Evolutionary conservation across 2,888 invertebrate genomes (phyloP), one percentile per base, ranked within the genome.

Genomic region (Netelia inedita): DNA sequence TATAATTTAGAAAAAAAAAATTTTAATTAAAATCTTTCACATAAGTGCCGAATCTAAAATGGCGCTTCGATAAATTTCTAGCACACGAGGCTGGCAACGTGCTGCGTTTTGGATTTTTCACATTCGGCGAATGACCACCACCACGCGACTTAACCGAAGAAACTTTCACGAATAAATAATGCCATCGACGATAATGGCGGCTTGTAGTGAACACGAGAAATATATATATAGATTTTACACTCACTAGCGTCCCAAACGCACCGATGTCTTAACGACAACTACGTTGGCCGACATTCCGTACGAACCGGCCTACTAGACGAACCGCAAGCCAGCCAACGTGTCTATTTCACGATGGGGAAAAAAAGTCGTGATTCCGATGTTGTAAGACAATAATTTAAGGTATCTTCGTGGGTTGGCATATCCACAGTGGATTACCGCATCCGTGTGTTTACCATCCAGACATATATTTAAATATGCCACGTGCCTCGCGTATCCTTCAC

Each of bases 181-280:
- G 14, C 3, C 2, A 73, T n/a, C 9, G 14, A 28, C 46, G 73
- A 28, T 46, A 28, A 61, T 59, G 10, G 1, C 6, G 9, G 23
- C 28, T n/a, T 0, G 14, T 14, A 2, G n/a, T 41, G 9, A 43
- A 2, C 41, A 43, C 72, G 14, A 41, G 46, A 3, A 57, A 21
- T 21, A 43, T 21, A 6, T 10, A 23, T n/a, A 23, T 23, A 28
- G 5, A 0, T 28, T 21, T 55, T 43, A 10, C 23, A 21, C 23
- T 74, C 50, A 19, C 50, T n/a, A 63, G 23, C 50, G 35, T 11
- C 28, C 50, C 50, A 50, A 2, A 63, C 63, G 16, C 28, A 16
- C 19, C 50, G 73, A 74, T 50, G 50, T 16, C 63, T 63, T 63
- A 63, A n/a, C 50, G 63, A 28, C 63, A 74, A 74, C 73, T 74